A percentile compares a stretch with the other conserved stretches of the same genome.
These are phyloP conservation scores for Clostera curtula DNA, from an alignment of 2,888 invertebrate species.

Conservation along the genomic window DNA sequence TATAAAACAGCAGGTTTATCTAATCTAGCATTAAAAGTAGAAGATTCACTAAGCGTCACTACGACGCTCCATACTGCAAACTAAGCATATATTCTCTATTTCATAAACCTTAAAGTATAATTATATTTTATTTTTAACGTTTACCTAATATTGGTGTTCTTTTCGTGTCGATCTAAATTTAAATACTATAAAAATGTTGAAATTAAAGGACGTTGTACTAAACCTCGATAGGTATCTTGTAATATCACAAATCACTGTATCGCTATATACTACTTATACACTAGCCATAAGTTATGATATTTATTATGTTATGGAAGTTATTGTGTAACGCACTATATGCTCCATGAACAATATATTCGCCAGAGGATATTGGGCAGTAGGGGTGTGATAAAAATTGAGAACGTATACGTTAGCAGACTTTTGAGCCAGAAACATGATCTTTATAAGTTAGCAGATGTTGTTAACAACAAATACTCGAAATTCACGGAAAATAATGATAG, in stretches of 20 bases:
- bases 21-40: constrained; percentile 9
- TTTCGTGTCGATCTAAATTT: constrained; percentile 59
- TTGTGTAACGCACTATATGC: constrained; percentile 24
- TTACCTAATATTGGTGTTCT: constrained; percentile 69
- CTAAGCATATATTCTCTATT: constrained; percentile 15
- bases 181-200: constrained; percentile 57
- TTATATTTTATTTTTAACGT: constrained; percentile 29
- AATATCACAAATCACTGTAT: constrained; percentile 72
- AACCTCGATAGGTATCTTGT: constrained; percentile 63
- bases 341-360: no score
- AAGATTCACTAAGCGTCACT: constrained; percentile 12
- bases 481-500: no score
- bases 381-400: no score
- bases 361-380: no score
- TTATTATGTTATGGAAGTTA: constrained; percentile 45
- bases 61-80: constrained; percentile 10
- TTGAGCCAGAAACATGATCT: no score
- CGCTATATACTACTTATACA: constrained; percentile 51
- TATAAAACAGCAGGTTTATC: constrained; percentile 4
- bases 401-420: no score
- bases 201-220: constrained; percentile 67
- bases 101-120: constrained; percentile 16
- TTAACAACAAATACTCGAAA: no score
- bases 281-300: constrained; percentile 45
- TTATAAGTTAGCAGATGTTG: no score